phyloP scores from a whole-genome alignment of 2,888 invertebrate genomes.

The Hedya salicella region DNA sequence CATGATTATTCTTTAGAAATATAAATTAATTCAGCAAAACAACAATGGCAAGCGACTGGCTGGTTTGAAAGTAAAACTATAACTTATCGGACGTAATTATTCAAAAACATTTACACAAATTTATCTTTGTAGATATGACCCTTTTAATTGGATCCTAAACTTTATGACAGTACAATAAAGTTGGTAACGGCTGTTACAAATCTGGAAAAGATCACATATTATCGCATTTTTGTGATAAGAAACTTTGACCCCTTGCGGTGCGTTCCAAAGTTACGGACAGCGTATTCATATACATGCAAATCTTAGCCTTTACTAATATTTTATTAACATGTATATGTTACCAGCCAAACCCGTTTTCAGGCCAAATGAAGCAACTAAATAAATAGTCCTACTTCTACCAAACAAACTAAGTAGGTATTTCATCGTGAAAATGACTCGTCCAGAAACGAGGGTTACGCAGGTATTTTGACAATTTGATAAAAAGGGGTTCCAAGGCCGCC shows the following conservation, averaged over 20 bases:
- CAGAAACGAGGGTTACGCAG: too few species aligned
- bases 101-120: constrained; percentile 66
- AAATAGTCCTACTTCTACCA: too few species aligned
- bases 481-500: too few species aligned
- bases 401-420: too few species aligned
- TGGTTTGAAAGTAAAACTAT: constrained; percentile 57
- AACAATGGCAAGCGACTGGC: constrained; percentile 53
- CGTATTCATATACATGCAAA: neutral
- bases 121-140: constrained; percentile 53
- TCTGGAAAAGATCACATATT: constrained; percentile 25
- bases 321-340: too few species aligned
- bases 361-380: too few species aligned
- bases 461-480: too few species aligned
- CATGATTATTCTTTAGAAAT: constrained; percentile 65
- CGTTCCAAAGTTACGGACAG: constrained; percentile 28
- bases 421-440: too few species aligned
- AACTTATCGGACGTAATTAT: constrained; percentile 59
- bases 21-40: constrained; percentile 49
- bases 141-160: constrained; percentile 41
- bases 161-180: constrained; percentile 39
- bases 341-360: too few species aligned
- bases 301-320: too few species aligned
- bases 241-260: constrained; percentile 57
- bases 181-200: constrained; percentile 38
- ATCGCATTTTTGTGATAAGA: constrained; percentile 45